Base-by-base conservation (phyloP, 2,113 vertebrate genomes). In the Raja brachyura region DNA sequence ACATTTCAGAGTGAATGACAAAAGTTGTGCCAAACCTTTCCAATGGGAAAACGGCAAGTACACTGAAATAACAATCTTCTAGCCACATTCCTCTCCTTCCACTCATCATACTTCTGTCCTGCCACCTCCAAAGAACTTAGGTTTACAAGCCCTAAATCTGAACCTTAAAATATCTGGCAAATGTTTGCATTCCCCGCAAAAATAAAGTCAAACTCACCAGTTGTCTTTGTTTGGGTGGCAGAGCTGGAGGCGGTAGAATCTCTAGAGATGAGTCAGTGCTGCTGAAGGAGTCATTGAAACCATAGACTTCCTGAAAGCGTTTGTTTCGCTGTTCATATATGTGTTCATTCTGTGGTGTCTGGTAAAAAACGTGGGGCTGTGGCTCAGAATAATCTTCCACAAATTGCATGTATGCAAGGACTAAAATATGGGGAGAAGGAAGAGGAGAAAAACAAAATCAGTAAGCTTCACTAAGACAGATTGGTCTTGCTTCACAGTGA, bases 331-430 rank as follows among this genome's bases (percentile, higher is more conserved):
- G 97, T 95, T 99, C 98, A 94, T 99, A 99, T 95, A 99, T 97
- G 96, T 98, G 98, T 93, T 99, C 99, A 0, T 96, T 99, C 96
- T 99, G 98, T 0, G 98, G 98, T 31, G 97, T 99, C 96, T 99
- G 98, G 96, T 99, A 99, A 97, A 99, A 99, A 94, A 99, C 94
- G 54, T 98, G 98, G 0, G 98, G 98, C 96, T 99, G 98, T 0
- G 99, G 99, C 95, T 99, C 99, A 0, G 99, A 99, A 96, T 99
- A 99, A 96, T 99, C 99, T 94, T 99, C 98, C 11, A 99, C 97
- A 93, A 99, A 98, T 96, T 98, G 98, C 99, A 99, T 99, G 94
- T 99, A 99, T 16, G 98, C 97, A 95, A 97, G 96, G 96, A 99
- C 99, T 99, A 96, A 3, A 94, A 16, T 31, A 31, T 63, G 33